Conservation (phyloP, 23 tunicate species). For the Trididemnum miniatum region DNA sequence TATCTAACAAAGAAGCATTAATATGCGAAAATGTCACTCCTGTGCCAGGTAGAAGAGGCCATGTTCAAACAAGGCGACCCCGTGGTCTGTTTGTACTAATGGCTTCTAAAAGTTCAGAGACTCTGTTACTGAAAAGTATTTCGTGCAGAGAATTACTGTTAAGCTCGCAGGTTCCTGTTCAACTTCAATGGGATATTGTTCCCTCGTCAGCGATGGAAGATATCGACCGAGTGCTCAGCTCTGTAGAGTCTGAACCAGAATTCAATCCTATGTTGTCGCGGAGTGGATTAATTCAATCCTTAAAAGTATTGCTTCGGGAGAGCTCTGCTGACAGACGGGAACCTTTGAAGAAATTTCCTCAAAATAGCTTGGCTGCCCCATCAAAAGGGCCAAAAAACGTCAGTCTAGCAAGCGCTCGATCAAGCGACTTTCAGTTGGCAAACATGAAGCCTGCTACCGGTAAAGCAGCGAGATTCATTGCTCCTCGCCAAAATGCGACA, state of each 20-base stretch:
- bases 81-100: constrained; percentile 59
- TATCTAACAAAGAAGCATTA: constrained; percentile 34
- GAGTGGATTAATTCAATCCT: neutral
- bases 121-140: constrained; percentile 59
- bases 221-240: constrained; percentile 20
- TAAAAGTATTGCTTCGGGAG: neutral
- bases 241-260: constrained; percentile 14
- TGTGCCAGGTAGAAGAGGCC: neutral
- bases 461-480: constrained; percentile 51
- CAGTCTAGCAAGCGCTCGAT: neutral
- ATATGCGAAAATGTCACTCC: constrained; percentile 65
- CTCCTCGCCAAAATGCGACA: constrained; percentile 39
- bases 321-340: neutral
- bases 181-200: constrained; percentile 24
- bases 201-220: constrained; percentile 36
- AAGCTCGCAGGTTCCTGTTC: constrained; percentile 11
- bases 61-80: constrained; percentile 2
- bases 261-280: constrained; percentile 45
- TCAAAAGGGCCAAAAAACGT: neutral
- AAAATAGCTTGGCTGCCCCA: neutral
- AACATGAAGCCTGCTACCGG: constrained; percentile 33
- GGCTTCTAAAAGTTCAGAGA: constrained; percentile 44
- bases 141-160: constrained; percentile 54
- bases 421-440: neutral
- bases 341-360: neutral